Evolutionary conservation across 1,140 invertebrate genomes (phyloP).

Genomic region (Campoletis sonorensis): DNA sequence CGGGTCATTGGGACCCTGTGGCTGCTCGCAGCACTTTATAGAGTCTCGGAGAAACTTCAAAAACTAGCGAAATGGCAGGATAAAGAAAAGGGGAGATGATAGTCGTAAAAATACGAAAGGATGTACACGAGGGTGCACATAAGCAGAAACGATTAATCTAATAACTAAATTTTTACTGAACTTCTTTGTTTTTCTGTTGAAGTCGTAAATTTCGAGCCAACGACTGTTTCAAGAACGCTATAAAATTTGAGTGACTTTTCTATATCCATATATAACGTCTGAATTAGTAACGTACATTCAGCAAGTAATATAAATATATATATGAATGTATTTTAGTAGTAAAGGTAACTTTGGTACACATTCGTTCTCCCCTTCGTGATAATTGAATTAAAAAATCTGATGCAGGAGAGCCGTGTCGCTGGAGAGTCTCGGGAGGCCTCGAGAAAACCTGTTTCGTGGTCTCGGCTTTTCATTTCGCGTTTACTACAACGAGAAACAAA

Average conservation of each 20-base stretch:
- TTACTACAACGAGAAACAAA: conserved; percentile 34
- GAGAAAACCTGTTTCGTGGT: conserved; percentile 37
- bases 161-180: too few species aligned
- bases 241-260: background rate
- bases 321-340: background rate
- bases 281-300: background rate
- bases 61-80: too few species aligned
- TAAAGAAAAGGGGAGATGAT: too few species aligned
- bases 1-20: too few species aligned
- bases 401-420: background rate
- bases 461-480: conserved; percentile 17
- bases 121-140: too few species aligned
- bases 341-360: background rate
- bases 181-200: too few species aligned
- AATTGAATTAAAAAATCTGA: conserved; percentile 42
- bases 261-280: background rate
- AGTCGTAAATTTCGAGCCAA: background rate
- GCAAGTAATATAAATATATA: background rate
- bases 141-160: too few species aligned
- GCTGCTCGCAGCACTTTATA: too few species aligned
- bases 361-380: conserved; percentile 30
- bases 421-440: conserved; percentile 6
- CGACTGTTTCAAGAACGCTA: too few species aligned
- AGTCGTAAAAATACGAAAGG: too few species aligned
- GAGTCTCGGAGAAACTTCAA: too few species aligned